Conservation (phyloP, 2,888 invertebrate species). For the Eudasyphora cyanicolor region DNA sequence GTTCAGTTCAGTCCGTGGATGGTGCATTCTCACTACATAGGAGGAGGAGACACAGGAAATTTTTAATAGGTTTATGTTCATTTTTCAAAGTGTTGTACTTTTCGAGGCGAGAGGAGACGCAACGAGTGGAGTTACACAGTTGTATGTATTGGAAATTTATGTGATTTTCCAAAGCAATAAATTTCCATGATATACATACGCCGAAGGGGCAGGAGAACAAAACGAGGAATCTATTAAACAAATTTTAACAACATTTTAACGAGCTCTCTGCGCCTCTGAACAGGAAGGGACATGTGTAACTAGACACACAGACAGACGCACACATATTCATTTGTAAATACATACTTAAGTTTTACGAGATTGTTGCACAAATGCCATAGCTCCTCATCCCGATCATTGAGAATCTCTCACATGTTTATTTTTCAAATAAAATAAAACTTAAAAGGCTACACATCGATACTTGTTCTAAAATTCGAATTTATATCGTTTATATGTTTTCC, state of each 20-base stretch:
- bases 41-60: slow-evolving; percentile 44
- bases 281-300: slow-evolving; percentile 4
- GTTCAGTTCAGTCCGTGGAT: slow-evolving; percentile 15
- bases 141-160: slow-evolving; percentile 53
- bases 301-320: no score
- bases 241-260: slow-evolving; percentile 55
- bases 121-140: slow-evolving; percentile 34
- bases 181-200: slow-evolving; percentile 46
- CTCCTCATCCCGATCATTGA: background rate
- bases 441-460: background rate
- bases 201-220: slow-evolving; percentile 40
- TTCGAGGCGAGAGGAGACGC: background rate
- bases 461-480: no score
- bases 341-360: slow-evolving; percentile 16
- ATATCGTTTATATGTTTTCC: no score
- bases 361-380: background rate
- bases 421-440: slow-evolving; percentile 8
- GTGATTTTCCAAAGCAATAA: slow-evolving; percentile 62
- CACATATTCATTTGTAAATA: background rate
- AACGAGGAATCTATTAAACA: slow-evolving; percentile 57
- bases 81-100: slow-evolving; percentile 42
- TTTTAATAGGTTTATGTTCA: slow-evolving; percentile 61
- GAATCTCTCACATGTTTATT: slow-evolving; percentile 25
- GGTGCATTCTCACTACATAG: no score
- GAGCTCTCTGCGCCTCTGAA: slow-evolving; percentile 12